Percentiles rank a stretch among this genome's conserved stretches.
Evolutionary conservation across 2,888 invertebrate genomes (phyloP).

Genomic region (Pristionchus exspectatus): DNA sequence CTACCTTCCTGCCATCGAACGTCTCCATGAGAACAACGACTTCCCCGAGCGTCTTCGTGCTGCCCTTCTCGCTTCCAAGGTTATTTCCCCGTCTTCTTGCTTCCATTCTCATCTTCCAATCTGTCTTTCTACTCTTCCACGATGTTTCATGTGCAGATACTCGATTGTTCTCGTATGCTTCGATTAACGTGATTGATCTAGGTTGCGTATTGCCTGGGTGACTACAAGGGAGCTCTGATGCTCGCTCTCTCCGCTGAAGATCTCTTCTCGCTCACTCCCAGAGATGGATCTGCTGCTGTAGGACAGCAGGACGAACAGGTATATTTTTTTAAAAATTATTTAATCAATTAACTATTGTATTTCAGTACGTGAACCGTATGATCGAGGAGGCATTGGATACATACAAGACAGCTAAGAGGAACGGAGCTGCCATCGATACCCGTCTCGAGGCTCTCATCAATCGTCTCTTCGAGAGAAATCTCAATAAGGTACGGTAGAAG

Average conservation of each 20-base stretch:
- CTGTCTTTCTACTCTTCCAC: neutral
- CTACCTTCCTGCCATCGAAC: constrained; percentile 83
- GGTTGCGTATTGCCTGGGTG: constrained; percentile 94
- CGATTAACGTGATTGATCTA: constrained; percentile 6
- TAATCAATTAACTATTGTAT: neutral
- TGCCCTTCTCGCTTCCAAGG: constrained; percentile 95
- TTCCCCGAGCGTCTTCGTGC: constrained; percentile 93
- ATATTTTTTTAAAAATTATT: neutral
- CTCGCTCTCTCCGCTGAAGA: constrained; percentile 93
- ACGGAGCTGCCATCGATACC: constrained; percentile 77
- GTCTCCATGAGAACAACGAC: constrained; percentile 92
- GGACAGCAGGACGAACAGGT: constrained; percentile 73
- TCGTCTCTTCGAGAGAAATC: constrained; percentile 91
- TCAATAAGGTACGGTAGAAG: neutral
- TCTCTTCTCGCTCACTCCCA: constrained; percentile 93
- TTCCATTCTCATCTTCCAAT: neutral
- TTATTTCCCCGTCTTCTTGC: neutral
- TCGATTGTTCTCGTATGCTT: neutral
- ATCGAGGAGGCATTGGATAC: constrained; percentile 74
- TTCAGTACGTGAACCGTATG: constrained; percentile 75
- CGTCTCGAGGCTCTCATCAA: constrained; percentile 93
- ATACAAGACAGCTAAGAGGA: constrained; percentile 66
- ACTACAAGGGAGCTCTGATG: constrained; percentile 96
- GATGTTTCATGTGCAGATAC: neutral
- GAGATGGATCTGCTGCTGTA: constrained; percentile 85